These are phyloP conservation scores for Galeopsomyia nigrocyanea DNA, from an alignment of 2,888 invertebrate species.

Conservation along the genomic window DNA sequence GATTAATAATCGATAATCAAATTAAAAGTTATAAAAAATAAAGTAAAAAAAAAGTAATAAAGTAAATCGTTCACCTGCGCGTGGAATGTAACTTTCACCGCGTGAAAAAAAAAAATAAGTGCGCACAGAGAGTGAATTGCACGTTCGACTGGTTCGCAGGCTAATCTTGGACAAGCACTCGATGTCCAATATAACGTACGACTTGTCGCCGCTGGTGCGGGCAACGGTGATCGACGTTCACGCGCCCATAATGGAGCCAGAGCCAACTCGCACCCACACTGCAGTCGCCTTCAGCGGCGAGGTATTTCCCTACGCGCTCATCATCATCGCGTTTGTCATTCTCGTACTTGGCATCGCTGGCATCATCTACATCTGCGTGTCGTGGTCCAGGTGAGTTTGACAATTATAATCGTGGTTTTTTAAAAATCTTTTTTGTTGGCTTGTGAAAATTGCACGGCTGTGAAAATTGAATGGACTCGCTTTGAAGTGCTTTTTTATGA, in stretches of 20 bases:
- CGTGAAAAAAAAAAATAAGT: not conserved
- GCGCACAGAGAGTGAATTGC: not conserved
- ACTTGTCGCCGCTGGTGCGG: constrained; percentile 77
- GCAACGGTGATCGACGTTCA: constrained; percentile 80
- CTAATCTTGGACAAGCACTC: constrained; percentile 75
- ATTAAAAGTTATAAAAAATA: too few species aligned
- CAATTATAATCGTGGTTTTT: not conserved
- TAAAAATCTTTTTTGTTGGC: too few species aligned
- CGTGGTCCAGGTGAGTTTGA: constrained; percentile 86
- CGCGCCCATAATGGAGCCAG: constrained; percentile 71
- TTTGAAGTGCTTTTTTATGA: too few species aligned
- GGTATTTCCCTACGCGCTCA: constrained; percentile 89
- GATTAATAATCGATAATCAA: not conserved
- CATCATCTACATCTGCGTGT: constrained; percentile 92
- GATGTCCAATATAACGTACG: constrained; percentile 77
- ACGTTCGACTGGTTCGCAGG: constrained; percentile 62
- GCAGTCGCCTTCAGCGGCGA: constrained; percentile 75
- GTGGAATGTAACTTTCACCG: too few species aligned
- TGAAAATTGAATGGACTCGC: not conserved
- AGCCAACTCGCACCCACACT: constrained; percentile 71
- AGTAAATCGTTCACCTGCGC: too few species aligned
- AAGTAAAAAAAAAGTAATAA: too few species aligned
- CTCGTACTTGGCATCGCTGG: constrained; percentile 88
- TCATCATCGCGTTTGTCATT: constrained; percentile 91
- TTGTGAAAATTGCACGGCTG: not conserved